Evolutionary conservation across 2,888 invertebrate species (phyloP), one percentile per base, ranked within the genome.

Genomic region (Mimachlamys varia): DNA sequence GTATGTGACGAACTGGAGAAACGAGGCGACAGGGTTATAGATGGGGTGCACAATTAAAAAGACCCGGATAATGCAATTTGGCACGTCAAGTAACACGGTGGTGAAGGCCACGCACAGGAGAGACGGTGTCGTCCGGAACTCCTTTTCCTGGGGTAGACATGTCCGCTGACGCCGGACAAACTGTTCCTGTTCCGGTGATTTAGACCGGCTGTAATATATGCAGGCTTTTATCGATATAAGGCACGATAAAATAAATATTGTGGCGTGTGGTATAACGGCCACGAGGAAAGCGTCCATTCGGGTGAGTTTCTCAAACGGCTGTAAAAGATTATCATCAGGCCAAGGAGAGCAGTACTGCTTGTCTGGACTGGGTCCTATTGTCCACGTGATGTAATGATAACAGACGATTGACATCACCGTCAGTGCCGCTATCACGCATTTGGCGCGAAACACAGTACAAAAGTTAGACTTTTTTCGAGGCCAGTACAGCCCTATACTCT

Each of bases 361-460:
- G n/a, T 0, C 58, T 38, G 38, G 4, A 49, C 33, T 19, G 0
- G 94, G 94, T 0, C 95, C 95, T 49, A 94, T 92, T 90, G 95
- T 94, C 93, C 94, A 96, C 53, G 95, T 94, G 17, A 94, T 93
- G 91, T 95, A 95, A 38, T 95, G 94, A 92, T 96, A 96, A 91
- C 94, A 92, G 38, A 95, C 94, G 12, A 95, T 91, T 5, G 95
- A 93, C 33, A 95, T 90, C 15, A 95, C 91, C 0, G 94, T 95
- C 49, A 96, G 88, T 22, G 92, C 91, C 15, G 95, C 93, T n/a
- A 95, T 94, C 17, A 96, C 95, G 89, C 95, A 93, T 92, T 95
- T 95, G 12, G 96, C 96, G 33, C 96, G 92, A 90, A 95, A 95
- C 44, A 95, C 94, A 5, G 96, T 96, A 92, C 96, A 96, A 92